Evolutionary conservation across 2,113 vertebrate species (phyloP).

Genomic region (Anolis sagrei): DNA sequence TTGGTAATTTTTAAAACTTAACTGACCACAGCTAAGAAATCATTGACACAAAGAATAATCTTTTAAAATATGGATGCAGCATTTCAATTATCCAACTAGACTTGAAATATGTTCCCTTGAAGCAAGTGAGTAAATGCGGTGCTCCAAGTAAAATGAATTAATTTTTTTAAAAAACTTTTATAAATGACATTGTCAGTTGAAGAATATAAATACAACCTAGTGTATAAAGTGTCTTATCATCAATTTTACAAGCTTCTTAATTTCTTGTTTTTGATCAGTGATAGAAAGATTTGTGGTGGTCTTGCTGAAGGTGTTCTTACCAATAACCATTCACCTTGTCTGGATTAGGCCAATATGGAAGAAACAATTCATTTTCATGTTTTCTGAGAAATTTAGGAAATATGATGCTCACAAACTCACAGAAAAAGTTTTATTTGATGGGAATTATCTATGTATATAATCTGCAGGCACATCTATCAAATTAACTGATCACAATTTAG

Average conservation of each 20-base stretch:
- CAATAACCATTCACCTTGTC: slow-evolving; percentile 52
- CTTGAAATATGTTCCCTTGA: slow-evolving; percentile 10
- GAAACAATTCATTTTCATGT: not conserved
- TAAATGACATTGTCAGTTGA: slow-evolving; percentile 53
- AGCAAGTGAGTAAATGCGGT: slow-evolving; percentile 41
- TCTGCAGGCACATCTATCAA: slow-evolving; percentile 61
- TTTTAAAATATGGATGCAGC: not conserved
- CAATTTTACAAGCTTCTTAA: slow-evolving; percentile 60
- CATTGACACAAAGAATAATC: not conserved
- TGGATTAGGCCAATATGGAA: slow-evolving; percentile 36
- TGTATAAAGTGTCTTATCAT: slow-evolving; percentile 42
- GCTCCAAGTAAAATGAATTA: slow-evolving; percentile 45
- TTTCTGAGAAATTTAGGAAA: slow-evolving; percentile 20
- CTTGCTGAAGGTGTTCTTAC: slow-evolving; percentile 10
- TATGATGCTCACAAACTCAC: slow-evolving; percentile 55
- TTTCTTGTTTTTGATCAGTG: slow-evolving; percentile 70
- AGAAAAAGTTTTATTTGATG: slow-evolving; percentile 56
- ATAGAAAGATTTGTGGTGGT: slow-evolving; percentile 62
- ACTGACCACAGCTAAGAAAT: not conserved
- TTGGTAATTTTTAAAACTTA: not conserved
- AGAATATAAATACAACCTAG: slow-evolving; percentile 55
- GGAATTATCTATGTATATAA: slow-evolving; percentile 70
- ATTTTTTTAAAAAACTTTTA: slow-evolving; percentile 7
- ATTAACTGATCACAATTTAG: slow-evolving; percentile 41
- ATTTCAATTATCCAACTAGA: not conserved